Base-by-base conservation (phyloP, 2,797 vertebrate species). In the Takifugu rubripes region DNA sequence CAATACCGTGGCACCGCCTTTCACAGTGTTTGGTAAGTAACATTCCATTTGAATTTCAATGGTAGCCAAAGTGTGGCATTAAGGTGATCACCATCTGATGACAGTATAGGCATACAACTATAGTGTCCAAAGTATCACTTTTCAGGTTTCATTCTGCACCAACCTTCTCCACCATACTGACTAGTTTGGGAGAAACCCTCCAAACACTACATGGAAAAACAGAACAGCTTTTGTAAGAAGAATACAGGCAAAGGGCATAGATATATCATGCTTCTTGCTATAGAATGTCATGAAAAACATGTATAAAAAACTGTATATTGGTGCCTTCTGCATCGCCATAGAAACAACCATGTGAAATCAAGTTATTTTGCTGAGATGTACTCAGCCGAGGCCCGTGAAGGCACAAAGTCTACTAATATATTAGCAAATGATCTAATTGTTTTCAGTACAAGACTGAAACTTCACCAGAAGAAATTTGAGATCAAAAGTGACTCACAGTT, bases 11-110 rank as follows among this genome's bases (percentile, higher is more conserved):
- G 74, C 75, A 70, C 77, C 60, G 60, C 81, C 85, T 87, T 83
- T 81, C 77, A 74, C 78, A 54, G 72, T 81, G 86, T 81, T 86
- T 84, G 75, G 69, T 74, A 79, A 89, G 84, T 88, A 86, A 87
- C 72, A 55, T 65, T 16, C 54, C 73, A 81, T 89, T 88, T 88
- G 75, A 84, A 90, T 90, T 71, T 66, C 74, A 84, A 89, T 87
- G 56, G 84, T 72, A 59, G 59, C 68, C 71, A 61, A 73, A 56
- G 77, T 58, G 64, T 76, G 76, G 64, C 68, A 16, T 73, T 79
- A 70, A 74, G 59, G 61, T 61, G 77, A 84, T 86, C 81, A 76
- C 76, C 72, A 84, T 87, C 56, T 66, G 68, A 84, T 80, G 77
- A 80, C 62, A 73, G 62, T 68, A 21, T 21, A 21, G 21, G 21